Base-by-base conservation (phyloP, 92 coral and sea anemone genomes). In the Micromussa lordhowensis region DNA sequence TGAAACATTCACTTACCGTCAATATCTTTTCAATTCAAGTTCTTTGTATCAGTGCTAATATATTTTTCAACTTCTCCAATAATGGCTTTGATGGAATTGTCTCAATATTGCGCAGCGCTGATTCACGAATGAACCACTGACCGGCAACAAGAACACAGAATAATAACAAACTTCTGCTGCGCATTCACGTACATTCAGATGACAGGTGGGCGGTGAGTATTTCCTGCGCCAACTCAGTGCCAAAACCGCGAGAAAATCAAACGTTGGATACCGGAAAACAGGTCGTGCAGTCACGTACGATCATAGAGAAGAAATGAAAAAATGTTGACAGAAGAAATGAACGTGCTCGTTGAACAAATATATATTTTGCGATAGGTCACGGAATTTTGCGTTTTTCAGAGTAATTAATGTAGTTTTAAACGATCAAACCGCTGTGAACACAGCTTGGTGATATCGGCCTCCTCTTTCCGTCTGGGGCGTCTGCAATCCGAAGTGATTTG, bases 371-470 rank as follows among this genome's bases (percentile, higher is more conserved):
- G 58, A 81, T 15, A n/a, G 76, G 9, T 71, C 85, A 53, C 85
- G 75, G 28, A 81, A 81, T 40, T 38, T 66, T 66, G 85, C 75
- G 32, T 64, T 66, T 79, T 64, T 53, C 28, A 64, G 85, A 44
- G 32, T 64, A 81, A 81, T 29, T 63, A 55, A 63, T 64, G 63
- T 16, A 24, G 57, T 15, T 53, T 26, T 36, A 80, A 61, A 28
- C n/a, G n/a, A 36, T 63, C 22, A 59, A 36, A 76, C 53, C 75
- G n/a, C n/a, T 64, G 44, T 29, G 55, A 30, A 79, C 29, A 28
- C 26, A 36, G 12, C 53, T 3, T 6, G 38, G 30, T 30, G 85
- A 64, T 64, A 64, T 64, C 57, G 75, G 85, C 36, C 55, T 24
- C 78, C 55, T 38, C 53, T 34, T 35, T 55, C 68, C n/a, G 16